phyloP scores from a whole-genome alignment of 1,140 invertebrate species.

The Zaprionus vittiger region DNA sequence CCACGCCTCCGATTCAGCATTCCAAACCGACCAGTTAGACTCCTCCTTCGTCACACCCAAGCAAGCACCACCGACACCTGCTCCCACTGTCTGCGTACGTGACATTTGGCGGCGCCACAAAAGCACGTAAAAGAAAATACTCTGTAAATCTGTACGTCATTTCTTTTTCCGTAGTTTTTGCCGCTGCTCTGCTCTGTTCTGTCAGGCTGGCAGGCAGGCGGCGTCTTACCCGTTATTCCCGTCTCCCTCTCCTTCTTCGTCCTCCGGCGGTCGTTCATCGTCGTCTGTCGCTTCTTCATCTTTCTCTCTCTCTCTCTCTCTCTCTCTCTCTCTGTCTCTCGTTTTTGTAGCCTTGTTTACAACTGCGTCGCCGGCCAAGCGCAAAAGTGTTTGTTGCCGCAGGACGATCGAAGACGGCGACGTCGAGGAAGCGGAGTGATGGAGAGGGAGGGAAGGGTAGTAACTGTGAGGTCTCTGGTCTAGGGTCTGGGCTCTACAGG shows the following conservation, averaged over 20 bases:
- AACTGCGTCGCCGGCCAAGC: conserved; percentile 72
- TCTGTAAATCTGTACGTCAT: conserved; percentile 73
- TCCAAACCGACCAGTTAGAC: background rate
- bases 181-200: conserved; percentile 10
- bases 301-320: conserved; percentile 12
- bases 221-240: conserved; percentile 52
- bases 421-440: background rate
- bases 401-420: conserved; percentile 51
- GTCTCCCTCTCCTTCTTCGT: conserved; percentile 5
- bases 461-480: conserved; percentile 2
- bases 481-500: background rate
- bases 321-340: too few species aligned
- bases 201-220: background rate
- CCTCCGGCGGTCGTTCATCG: background rate
- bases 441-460: conserved; percentile 3
- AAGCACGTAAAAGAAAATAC: conserved; percentile 77
- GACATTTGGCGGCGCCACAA: conserved; percentile 77
- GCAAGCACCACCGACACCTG: conserved; percentile 7
- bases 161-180: conserved; percentile 42
- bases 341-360: conserved; percentile 65
- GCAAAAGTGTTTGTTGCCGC: conserved; percentile 78
- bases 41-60: background rate
- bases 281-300: conserved; percentile 2
- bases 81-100: conserved; percentile 69
- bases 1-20: conserved; percentile 16